phyloP scores from a whole-genome alignment of 2,888 invertebrate genomes.

The Pantelozetes paolii region DNA sequence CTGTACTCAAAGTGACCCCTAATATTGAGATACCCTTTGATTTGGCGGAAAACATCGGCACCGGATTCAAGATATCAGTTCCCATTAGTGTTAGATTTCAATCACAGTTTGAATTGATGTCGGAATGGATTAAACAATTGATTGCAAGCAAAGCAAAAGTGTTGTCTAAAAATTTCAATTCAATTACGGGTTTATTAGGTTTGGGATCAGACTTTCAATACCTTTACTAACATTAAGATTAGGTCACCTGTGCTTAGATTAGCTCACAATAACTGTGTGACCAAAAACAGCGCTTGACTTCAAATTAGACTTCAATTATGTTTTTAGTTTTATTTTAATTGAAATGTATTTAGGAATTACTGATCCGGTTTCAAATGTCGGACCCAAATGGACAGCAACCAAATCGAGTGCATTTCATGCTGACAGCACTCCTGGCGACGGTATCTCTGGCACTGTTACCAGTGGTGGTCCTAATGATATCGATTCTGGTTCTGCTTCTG shows the following conservation, averaged over 20 bases:
- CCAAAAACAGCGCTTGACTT: too few relatives aligned
- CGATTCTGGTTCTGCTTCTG: neutral
- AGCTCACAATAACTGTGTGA: too few relatives aligned
- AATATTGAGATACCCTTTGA: constrained; percentile 2
- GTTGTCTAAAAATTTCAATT: neutral
- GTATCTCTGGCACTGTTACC: neutral
- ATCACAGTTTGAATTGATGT: neutral
- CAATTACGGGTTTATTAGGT: neutral
- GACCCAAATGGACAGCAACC: neutral
- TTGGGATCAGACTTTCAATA: neutral
- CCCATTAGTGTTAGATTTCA: constrained; percentile 32
- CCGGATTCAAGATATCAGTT: constrained; percentile 11
- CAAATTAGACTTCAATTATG: neutral
- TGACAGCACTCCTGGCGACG: neutral
- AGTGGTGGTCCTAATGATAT: neutral
- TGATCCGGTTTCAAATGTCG: neutral
- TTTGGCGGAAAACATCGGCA: neutral
- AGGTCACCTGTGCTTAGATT: neutral
- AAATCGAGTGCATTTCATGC: neutral
- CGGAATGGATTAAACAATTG: neutral
- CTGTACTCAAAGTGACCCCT: neutral
- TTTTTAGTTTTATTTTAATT: neutral
- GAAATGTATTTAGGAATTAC: neutral
- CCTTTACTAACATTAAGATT: neutral
- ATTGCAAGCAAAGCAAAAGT: neutral